Percentiles rank a stretch among this genome's conserved stretches.
phyloP scores from a whole-genome alignment of 2,797 vertebrate species.

The Buphagus erythrorhynchus region DNA sequence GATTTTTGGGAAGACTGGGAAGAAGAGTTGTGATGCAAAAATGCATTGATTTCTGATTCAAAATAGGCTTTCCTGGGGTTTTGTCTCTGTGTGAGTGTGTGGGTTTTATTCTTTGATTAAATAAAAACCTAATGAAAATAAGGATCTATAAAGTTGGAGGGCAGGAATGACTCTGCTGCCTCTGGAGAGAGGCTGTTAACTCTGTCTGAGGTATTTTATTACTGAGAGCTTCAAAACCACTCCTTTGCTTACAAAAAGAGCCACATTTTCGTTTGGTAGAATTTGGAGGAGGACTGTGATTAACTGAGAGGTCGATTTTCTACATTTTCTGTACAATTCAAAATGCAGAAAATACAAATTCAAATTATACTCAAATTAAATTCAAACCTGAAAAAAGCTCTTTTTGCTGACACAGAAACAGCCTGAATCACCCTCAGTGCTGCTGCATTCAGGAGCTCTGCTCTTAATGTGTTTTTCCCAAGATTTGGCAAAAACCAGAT shows the following conservation, averaged over 20 bases:
- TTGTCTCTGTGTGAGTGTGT: background rate
- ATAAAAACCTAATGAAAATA: background rate
- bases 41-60: background rate
- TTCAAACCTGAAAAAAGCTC: background rate
- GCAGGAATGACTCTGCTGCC: background rate
- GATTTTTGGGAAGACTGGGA: background rate
- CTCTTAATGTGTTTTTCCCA: background rate
- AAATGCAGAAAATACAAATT: background rate
- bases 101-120: background rate
- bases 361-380: background rate
- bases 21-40: background rate
- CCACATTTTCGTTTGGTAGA: background rate
- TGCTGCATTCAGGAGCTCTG: background rate
- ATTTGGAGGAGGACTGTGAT: background rate
- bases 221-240: background rate
- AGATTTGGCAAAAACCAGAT: fast-evolving
- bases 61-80: background rate
- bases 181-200: background rate
- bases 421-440: fast-evolving
- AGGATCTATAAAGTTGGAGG: background rate
- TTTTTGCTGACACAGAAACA: background rate
- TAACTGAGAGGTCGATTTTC: background rate
- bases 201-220: background rate
- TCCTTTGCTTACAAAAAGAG: background rate
- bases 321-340: background rate